These are phyloP conservation scores for Phoebastria nigripes DNA, from an alignment of 2,797 vertebrate genomes.

Conservation along the genomic window DNA sequence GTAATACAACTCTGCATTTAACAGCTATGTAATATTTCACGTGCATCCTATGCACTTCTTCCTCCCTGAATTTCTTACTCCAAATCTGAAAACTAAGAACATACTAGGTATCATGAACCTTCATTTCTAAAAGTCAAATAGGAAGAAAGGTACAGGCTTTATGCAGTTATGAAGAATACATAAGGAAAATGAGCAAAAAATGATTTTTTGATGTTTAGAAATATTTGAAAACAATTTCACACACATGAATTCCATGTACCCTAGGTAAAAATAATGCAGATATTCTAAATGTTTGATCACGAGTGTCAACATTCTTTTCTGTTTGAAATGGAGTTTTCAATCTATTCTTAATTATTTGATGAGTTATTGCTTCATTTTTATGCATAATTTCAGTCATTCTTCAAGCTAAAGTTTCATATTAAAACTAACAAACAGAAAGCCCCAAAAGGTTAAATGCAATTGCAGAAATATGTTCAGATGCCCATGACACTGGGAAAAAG, in stretches of 20 bases:
- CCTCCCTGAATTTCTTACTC: not conserved
- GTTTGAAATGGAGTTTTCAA: not conserved
- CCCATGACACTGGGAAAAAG: not conserved
- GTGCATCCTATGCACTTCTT: fast-evolving
- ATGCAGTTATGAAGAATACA: not conserved
- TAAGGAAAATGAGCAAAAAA: not conserved
- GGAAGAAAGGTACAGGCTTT: not conserved
- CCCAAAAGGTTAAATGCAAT: not conserved
- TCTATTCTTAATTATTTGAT: not conserved
- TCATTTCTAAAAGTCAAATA: not conserved
- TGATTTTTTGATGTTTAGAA: constrained; percentile 41
- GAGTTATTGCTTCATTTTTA: not conserved
- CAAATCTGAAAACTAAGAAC: not conserved
- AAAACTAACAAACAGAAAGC: not conserved
- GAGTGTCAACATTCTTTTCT: not conserved
- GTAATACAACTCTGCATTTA: not conserved
- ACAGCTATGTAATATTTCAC: not conserved
- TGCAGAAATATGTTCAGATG: not conserved
- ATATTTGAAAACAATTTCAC: constrained; percentile 11
- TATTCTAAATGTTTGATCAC: not conserved
- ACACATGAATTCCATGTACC: not conserved
- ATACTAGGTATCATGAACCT: not conserved
- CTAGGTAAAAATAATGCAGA: constrained; percentile 27
- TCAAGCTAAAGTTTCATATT: not conserved
- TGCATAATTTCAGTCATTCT: not conserved